A percentile compares a stretch with the other conserved stretches of the same genome.
Evolutionary conservation across 1,140 invertebrate species (phyloP).

Genomic region (Pteromalus puparum): DNA sequence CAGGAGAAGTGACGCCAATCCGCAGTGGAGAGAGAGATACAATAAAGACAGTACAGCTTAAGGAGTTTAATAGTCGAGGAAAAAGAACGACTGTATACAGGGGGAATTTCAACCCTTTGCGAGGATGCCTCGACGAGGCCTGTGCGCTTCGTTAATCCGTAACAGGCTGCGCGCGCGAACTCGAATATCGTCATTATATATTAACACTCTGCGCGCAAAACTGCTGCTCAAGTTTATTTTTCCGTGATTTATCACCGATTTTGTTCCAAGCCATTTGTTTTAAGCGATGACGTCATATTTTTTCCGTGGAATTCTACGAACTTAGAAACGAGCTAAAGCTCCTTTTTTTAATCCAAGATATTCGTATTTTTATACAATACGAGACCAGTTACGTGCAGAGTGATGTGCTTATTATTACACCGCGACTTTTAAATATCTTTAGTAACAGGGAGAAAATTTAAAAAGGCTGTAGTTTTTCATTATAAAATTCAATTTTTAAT

Average conservation of each 20-base stretch:
- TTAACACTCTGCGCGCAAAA: constrained; percentile 51
- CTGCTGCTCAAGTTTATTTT: not conserved
- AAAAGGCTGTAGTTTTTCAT: no score
- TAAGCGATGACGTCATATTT: no score
- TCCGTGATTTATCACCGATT: not conserved
- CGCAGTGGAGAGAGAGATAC: constrained; percentile 10
- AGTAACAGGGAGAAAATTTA: no score
- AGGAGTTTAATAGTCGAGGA: constrained; percentile 42
- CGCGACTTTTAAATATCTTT: no score
- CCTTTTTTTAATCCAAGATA: no score
- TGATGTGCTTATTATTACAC: no score
- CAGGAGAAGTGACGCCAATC: constrained; percentile 40
- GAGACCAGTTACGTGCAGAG: no score
- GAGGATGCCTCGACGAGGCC: not conserved
- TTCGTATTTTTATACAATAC: no score
- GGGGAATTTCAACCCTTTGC: constrained; percentile 46
- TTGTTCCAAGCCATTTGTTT: no score
- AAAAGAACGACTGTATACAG: constrained; percentile 37
- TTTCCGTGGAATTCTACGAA: no score
- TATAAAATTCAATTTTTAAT: no score
- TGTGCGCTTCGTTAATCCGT: constrained; percentile 41
- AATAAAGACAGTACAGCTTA: constrained; percentile 43
- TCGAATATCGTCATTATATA: constrained; percentile 67
- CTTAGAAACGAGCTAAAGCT: no score
- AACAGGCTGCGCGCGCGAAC: constrained; percentile 37